A percentile compares a stretch with the other conserved stretches of the same genome.
phyloP scores from a whole-genome alignment of 2,888 invertebrate species.

The Dyspetes luteomarginatus region DNA sequence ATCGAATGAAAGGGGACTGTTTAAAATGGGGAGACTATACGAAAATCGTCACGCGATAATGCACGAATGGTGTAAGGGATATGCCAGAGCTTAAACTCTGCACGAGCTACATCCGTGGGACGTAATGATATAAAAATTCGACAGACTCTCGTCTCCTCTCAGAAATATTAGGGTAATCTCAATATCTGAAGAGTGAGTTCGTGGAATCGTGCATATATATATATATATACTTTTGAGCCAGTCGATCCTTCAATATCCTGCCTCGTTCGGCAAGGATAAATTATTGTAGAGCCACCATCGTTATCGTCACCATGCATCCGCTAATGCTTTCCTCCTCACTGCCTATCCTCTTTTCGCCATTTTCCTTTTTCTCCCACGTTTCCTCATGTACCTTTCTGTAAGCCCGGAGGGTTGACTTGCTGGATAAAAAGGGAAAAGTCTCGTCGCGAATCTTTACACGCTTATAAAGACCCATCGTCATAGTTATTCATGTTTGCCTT shows the following conservation, averaged over 20 bases:
- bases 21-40: conserved; percentile 6
- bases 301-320: conserved; percentile 47
- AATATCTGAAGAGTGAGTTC: conserved; percentile 34
- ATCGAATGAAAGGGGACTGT: conserved; percentile 2
- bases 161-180: conserved; percentile 53
- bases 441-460: neutral
- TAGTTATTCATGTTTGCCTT: neutral
- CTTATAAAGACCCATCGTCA: neutral
- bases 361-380: neutral
- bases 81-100: conserved; percentile 10
- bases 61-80: conserved; percentile 39
- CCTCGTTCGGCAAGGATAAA: conserved; percentile 38
- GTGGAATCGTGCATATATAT: neutral
- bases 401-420: neutral
- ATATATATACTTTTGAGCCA: conserved; percentile 2
- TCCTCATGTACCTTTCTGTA: neutral
- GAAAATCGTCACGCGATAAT: conserved; percentile 31
- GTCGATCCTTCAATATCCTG: conserved; percentile 57
- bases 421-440: conserved; percentile 7
- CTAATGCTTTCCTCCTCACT: conserved; percentile 42
- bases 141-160: conserved; percentile 18
- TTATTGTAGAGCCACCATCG: conserved; percentile 39
- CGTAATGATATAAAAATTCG: conserved; percentile 56
- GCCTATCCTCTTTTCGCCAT: conserved; percentile 1
- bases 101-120: neutral